These are phyloP conservation scores for Molothrus ater DNA, from an alignment of 2,797 vertebrate species.

Conservation along the genomic window DNA sequence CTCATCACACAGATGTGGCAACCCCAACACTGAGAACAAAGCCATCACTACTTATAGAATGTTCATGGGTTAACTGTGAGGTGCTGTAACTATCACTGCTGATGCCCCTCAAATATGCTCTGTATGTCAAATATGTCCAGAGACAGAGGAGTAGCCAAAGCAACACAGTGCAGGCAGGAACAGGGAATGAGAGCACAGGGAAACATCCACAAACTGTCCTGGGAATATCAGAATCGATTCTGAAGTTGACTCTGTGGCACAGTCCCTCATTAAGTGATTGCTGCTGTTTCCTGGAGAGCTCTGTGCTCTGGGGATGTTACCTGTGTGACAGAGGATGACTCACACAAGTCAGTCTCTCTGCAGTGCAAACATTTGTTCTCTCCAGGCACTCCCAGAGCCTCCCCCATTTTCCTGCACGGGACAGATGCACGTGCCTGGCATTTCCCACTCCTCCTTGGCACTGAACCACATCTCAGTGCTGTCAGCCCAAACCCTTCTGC, in stretches of 20 bases:
- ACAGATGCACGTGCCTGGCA: neutral
- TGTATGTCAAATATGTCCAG: neutral
- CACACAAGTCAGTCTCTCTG: neutral
- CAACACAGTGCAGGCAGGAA: neutral
- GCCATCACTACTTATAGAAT: neutral
- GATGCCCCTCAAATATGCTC: neutral
- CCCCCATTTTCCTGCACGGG: neutral
- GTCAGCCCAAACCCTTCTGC: neutral
- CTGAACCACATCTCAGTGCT: neutral
- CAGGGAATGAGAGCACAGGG: neutral
- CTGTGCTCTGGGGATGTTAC: neutral
- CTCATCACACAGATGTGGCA: accelerated
- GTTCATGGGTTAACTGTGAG: neutral
- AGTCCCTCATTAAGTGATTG: neutral
- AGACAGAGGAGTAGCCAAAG: neutral
- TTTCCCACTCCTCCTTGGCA: neutral
- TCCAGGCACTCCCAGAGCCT: neutral
- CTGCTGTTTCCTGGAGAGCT: neutral
- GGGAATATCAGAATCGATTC: neutral
- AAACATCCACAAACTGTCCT: neutral
- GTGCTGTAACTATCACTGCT: neutral
- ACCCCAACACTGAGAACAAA: neutral
- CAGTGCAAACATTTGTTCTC: neutral
- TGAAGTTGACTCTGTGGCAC: neutral
- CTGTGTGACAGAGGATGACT: neutral